These are phyloP conservation scores for Phaetusa simplex DNA, from an alignment of 2,113 vertebrate genomes.

Conservation along the genomic window DNA sequence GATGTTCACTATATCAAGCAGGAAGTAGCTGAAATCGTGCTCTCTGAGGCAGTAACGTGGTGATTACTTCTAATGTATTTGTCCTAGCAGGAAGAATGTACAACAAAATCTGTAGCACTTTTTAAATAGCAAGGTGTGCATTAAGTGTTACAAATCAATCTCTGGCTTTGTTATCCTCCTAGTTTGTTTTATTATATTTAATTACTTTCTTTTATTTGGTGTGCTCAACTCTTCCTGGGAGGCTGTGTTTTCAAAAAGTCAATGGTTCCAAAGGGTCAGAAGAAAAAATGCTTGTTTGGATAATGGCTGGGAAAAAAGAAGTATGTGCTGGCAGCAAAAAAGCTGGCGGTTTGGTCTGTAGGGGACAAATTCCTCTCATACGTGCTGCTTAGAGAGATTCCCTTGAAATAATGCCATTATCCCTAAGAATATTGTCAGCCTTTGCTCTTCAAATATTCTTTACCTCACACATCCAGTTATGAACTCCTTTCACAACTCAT, in stretches of 20 bases:
- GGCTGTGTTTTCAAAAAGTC: background rate
- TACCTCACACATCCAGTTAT: conserved; percentile 1
- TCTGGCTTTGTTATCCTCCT: background rate
- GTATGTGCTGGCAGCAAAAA: background rate
- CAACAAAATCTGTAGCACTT: background rate
- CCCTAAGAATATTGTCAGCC: background rate
- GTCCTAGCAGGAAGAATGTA: background rate
- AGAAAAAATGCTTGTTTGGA: background rate
- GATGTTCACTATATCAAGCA: background rate
- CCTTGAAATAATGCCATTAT: background rate
- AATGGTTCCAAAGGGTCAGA: background rate
- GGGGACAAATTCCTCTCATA: background rate
- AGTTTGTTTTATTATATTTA: background rate
- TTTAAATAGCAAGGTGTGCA: background rate
- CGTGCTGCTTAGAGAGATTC: background rate
- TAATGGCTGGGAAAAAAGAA: background rate
- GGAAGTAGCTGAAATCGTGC: background rate
- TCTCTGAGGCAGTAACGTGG: background rate
- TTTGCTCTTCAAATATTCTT: conserved; percentile 34
- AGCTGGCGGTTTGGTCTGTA: background rate
- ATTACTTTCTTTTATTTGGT: background rate
- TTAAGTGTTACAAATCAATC: background rate
- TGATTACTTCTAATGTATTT: background rate
- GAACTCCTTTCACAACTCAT: conserved; percentile 30
- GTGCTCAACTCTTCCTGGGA: background rate